Evolutionary conservation across 2,113 vertebrate genomes (phyloP), one percentile per base, ranked within the genome.

Genomic region (Charina bottae): DNA sequence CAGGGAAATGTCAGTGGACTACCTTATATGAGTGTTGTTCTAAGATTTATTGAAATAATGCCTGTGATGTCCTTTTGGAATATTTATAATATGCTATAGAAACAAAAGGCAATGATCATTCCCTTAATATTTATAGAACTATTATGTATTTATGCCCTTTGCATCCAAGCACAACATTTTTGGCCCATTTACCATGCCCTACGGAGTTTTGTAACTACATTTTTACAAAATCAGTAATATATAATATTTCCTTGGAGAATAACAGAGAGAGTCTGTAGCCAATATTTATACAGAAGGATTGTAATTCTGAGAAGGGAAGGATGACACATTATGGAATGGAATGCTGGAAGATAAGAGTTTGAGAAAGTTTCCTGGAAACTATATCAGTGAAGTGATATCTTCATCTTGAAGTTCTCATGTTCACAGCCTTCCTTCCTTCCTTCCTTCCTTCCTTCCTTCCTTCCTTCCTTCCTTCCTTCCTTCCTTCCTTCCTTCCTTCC

Each of bases 301-400:
- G 83, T 37, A 84, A 46, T 2, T 33, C 46, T 5, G 17, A 1
- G 28, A 21, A 23, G 33, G 55, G 9, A 24, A 28, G 26, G 49
- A 91, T 87, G 85, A 88, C 54, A 64, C 26, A 60, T 88, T 64
- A 33, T 42, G 54, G 55, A 78, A 92, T 60, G n/a, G 60, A 84
- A 60, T 58, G 55, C 55, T 83, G 21, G 64, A 56, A 90, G 89
- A 90, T 68, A 60, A 37, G 64, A n/a, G 53, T 23, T 46, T 24
- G 12, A 83, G 85, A 59, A 83, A 78, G 64, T 92, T 83, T 88
- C n/a, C 64, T 92, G 64, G 83, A 64, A 88, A 88, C 78, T 92
- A 83, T 83, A 92, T 9, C 49, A 83, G 56, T 88, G 55, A 92
- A 88, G 88, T 88, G 85, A 83, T 55, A 92, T 88, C 64, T 92